Base-by-base conservation (phyloP, 1,140 invertebrate genomes). In the Drosophila nigrodunni region DNA sequence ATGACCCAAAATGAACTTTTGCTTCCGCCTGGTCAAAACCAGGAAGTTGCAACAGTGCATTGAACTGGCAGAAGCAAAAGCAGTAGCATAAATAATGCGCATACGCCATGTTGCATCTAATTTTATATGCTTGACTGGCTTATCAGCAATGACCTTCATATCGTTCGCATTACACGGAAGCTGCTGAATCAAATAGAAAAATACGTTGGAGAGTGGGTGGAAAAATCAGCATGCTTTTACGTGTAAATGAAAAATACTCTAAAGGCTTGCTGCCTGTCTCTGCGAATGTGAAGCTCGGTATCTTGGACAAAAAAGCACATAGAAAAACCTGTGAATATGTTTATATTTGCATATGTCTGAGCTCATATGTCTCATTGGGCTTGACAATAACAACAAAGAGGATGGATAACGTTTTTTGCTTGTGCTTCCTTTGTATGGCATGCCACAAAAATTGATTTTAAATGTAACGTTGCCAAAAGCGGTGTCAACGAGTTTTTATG, bases 121-220 rank as follows among this genome's bases (percentile, higher is more conserved):
- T 64, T 54, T 73, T 52, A 18, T 62, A 67, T 68, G 58, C 64
- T 76, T 64, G 59, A 60, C 74, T 74, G 55, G 75, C 80, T 85
- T 88, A 88, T 88, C 85, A 76, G 80, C 68, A 89, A 83, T 80
- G 85, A 89, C 85, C 85, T 88, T 89, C 76, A 58, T 82, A 73
- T 58, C 47, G 34, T n/a, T 37, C 47, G 59, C 66, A 66, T 30
- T 64, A 61, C 69, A 76, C 70, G 71, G 67, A 74, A 78, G 64
- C 55, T 47, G 37, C 18, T 41, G 25, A 30, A 43, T 55, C 4
- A 54, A 79, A 67, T 65, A 44, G 64, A 69, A 67, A 66, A 43
- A 69, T 62, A 37, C 35, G 1, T 0, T 21, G 18, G 13, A 54
- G 49, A 57, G 10, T 7, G 62, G 43, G 54, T 15, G 21, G 21